Conservation (phyloP, 2,888 invertebrate genomes). For the Metalampra italica region DNA sequence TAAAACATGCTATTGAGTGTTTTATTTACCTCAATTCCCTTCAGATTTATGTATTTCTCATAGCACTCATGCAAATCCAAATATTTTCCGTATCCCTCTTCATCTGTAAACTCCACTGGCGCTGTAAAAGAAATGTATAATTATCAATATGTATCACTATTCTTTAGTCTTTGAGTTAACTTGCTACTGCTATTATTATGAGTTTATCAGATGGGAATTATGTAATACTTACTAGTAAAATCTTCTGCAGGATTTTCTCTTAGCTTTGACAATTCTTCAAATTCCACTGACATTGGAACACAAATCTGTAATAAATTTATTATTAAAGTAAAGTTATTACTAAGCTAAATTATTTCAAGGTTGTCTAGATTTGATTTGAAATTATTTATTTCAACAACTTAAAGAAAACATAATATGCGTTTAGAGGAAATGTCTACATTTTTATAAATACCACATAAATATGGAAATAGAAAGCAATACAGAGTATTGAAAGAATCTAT, state of each 20-base stretch:
- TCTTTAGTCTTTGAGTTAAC: too few species aligned
- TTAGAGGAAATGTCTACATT: too few species aligned
- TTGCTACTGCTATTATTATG: too few species aligned
- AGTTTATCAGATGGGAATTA: too few species aligned
- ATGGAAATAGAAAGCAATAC: too few species aligned
- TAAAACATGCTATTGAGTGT: background rate
- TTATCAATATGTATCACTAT: background rate
- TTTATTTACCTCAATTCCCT: constrained; percentile 90
- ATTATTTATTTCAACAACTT: too few species aligned
- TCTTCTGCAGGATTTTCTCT: constrained; percentile 94
- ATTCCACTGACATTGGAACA: constrained; percentile 98
- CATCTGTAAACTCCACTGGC: constrained; percentile 98
- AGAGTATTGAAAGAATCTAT: too few species aligned
- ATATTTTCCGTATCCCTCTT: constrained; percentile 99
- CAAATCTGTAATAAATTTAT: constrained; percentile 81
- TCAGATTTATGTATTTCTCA: constrained; percentile 96
- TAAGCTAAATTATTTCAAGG: too few species aligned
- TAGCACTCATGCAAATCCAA: constrained; percentile 98
- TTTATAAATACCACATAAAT: too few species aligned
- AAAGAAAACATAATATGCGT: too few species aligned
- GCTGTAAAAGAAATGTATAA: constrained; percentile 56
- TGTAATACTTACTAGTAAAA: constrained; percentile 78
- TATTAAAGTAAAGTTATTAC: background rate
- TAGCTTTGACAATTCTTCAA: constrained; percentile 94
- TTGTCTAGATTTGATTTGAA: too few species aligned